phyloP scores from a whole-genome alignment of 2,113 vertebrate genomes.

The Silurus asotus region DNA sequence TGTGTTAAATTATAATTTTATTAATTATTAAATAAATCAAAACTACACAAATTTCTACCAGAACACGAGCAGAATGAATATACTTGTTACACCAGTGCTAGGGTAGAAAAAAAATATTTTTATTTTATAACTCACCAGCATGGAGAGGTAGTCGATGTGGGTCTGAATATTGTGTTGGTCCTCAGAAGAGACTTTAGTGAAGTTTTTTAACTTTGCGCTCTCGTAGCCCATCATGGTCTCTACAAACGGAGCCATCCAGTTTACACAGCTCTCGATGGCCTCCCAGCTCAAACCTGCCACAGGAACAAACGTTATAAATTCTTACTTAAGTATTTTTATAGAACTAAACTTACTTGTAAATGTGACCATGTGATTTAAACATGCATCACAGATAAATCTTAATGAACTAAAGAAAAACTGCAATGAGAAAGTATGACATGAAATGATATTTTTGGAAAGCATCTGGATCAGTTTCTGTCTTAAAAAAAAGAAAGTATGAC shows the following conservation, averaged over 20 bases:
- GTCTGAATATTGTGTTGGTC: slow-evolving; percentile 88
- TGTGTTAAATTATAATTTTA: background rate
- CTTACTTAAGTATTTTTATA: background rate
- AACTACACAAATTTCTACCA: background rate
- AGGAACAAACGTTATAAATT: background rate
- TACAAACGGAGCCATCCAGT: slow-evolving; percentile 84
- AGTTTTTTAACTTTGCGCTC: slow-evolving; percentile 74
- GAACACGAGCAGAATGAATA: background rate
- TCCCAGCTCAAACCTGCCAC: slow-evolving; percentile 80
- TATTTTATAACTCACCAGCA: slow-evolving; percentile 77
- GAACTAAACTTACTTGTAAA: background rate
- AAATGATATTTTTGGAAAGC: background rate
- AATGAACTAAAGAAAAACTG: background rate
- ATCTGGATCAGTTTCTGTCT: background rate
- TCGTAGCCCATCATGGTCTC: slow-evolving; percentile 64
- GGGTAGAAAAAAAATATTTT: background rate
- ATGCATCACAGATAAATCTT: background rate
- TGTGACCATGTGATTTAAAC: background rate
- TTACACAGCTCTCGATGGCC: slow-evolving; percentile 75
- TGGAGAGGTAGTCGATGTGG: slow-evolving; percentile 80
- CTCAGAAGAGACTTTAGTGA: slow-evolving; percentile 76
- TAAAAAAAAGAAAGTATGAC: background rate
- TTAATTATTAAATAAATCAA: background rate
- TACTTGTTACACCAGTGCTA: background rate
- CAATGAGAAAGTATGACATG: background rate